Percentiles rank a stretch among this genome's conserved stretches.
Conservation (phyloP, 2,888 invertebrate species). For the Scaptodrosophila latifasciaeformis region DNA sequence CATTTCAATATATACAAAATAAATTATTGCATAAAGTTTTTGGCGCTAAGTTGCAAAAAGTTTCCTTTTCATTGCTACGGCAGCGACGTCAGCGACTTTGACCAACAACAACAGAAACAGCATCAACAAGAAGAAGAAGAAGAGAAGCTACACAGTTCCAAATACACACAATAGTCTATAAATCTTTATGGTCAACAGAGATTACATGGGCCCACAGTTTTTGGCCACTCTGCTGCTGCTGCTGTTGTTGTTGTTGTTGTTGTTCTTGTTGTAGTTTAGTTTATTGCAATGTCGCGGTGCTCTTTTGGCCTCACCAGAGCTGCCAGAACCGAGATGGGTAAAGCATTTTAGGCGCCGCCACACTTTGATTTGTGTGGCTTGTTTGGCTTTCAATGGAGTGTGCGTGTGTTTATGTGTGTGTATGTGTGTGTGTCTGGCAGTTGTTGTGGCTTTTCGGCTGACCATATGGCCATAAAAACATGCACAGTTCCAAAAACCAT, state of each 20-base stretch:
- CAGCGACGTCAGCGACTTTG: slow-evolving; percentile 31
- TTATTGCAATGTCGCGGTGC: slow-evolving; percentile 46
- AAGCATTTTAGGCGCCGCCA: slow-evolving; percentile 61
- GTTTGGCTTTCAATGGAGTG: slow-evolving; percentile 27
- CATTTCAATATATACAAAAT: slow-evolving; percentile 70
- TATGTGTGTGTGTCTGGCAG: slow-evolving; percentile 8
- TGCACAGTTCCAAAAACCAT: slow-evolving; percentile 47
- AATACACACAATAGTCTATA: slow-evolving; percentile 67
- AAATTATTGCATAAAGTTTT: slow-evolving; percentile 72
- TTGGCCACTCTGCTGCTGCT: too few relatives aligned
- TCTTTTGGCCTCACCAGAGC: slow-evolving; percentile 41
- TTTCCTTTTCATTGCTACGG: slow-evolving; percentile 66
- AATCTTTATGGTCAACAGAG: slow-evolving; percentile 70
- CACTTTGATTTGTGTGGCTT: slow-evolving; percentile 60
- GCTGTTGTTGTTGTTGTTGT: too few relatives aligned
- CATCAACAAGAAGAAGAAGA: too few relatives aligned
- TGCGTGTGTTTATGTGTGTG: too few relatives aligned
- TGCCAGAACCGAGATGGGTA: too few relatives aligned
- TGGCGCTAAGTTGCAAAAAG: slow-evolving; percentile 71
- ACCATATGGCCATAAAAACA: slow-evolving; percentile 65
- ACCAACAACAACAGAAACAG: slow-evolving; percentile 7
- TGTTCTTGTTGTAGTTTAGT: too few relatives aligned
- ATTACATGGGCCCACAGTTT: slow-evolving; percentile 55
- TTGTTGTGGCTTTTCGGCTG: slow-evolving; percentile 29
- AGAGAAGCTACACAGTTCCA: too few relatives aligned